phyloP scores from a whole-genome alignment of 2,797 vertebrate species.

The Danio choprae region DNA sequence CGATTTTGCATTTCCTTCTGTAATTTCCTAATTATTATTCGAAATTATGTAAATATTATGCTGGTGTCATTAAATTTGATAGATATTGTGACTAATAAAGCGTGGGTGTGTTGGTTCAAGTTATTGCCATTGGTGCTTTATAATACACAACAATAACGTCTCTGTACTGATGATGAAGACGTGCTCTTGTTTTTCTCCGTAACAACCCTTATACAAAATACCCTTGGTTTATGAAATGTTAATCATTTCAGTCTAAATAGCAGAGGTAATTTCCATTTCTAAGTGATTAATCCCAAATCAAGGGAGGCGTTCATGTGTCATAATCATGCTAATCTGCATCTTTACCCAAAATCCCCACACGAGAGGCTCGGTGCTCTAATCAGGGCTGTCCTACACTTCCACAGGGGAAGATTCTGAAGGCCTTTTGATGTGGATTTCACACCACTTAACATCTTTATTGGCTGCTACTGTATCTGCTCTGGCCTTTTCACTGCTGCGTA shows the following conservation, averaged over 20 bases:
- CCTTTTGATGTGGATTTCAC: slow-evolving; percentile 53
- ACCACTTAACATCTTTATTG: slow-evolving; percentile 44
- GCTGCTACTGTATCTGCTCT: slow-evolving; percentile 4
- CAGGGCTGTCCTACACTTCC: slow-evolving; percentile 34
- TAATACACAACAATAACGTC: slow-evolving; percentile 32
- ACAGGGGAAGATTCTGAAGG: slow-evolving; percentile 28
- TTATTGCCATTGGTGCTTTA: slow-evolving; percentile 30
- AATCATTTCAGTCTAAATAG: slow-evolving; percentile 51
- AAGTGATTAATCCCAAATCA: slow-evolving; percentile 51
- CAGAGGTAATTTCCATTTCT: slow-evolving; percentile 51
- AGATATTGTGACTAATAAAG: slow-evolving; percentile 34
- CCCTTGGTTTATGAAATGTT: slow-evolving; percentile 49
- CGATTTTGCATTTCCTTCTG: slow-evolving; percentile 39
- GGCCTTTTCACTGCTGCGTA: slow-evolving; percentile 17
- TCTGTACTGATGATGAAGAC: slow-evolving; percentile 49
- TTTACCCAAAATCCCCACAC: slow-evolving; percentile 44
- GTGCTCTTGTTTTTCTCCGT: slow-evolving; percentile 26
- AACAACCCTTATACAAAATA: slow-evolving; percentile 43
- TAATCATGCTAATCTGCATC: slow-evolving; percentile 59
- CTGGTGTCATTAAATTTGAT: slow-evolving; percentile 45
- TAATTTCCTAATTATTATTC: slow-evolving; percentile 50
- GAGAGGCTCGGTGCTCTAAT: slow-evolving; percentile 30
- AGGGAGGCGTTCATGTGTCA: slow-evolving; percentile 40
- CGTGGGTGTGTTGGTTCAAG: slow-evolving; percentile 28
- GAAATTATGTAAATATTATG: slow-evolving; percentile 44